Conservation (phyloP, 1,140 invertebrate species). For the Trichogramma pretiosum region DNA sequence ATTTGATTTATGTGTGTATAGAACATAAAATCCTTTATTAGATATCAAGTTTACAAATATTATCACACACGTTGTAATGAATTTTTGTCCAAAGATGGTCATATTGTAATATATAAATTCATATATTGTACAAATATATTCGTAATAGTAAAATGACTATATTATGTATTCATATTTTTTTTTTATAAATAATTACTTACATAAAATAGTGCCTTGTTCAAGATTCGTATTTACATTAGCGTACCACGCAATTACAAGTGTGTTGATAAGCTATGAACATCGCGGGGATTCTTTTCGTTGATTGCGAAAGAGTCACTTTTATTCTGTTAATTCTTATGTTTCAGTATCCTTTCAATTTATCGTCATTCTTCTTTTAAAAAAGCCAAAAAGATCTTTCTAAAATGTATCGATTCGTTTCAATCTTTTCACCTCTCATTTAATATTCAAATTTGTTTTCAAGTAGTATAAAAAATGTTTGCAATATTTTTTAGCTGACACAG, state of each 20-base stretch:
- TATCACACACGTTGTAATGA: constrained; percentile 45
- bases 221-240: constrained; percentile 34
- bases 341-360: constrained; percentile 3
- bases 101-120: no score
- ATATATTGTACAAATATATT: constrained; percentile 41
- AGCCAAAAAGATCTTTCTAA: constrained; percentile 13
- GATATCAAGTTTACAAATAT: constrained; percentile 44
- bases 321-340: constrained; percentile 4
- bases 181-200: constrained; percentile 38
- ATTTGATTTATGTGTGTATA: no score
- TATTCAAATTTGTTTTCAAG: constrained; percentile 4
- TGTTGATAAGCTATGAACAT: background rate
- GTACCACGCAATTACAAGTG: constrained; percentile 9
- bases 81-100: constrained; percentile 36
- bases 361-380: background rate
- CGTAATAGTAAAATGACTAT: constrained; percentile 31
- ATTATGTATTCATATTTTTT: constrained; percentile 21
- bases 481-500: constrained; percentile 1
- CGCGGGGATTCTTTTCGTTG: constrained; percentile 2
- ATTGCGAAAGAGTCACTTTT: constrained; percentile 2
- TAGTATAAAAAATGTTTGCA: constrained; percentile 1
- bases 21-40: constrained; percentile 42
- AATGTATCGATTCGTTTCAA: constrained; percentile 8
- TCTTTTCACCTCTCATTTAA: constrained; percentile 2
- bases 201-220: constrained; percentile 28